Evolutionary conservation across 2,113 vertebrate species (phyloP).

Genomic region (Eptesicus fuscus): DNA sequence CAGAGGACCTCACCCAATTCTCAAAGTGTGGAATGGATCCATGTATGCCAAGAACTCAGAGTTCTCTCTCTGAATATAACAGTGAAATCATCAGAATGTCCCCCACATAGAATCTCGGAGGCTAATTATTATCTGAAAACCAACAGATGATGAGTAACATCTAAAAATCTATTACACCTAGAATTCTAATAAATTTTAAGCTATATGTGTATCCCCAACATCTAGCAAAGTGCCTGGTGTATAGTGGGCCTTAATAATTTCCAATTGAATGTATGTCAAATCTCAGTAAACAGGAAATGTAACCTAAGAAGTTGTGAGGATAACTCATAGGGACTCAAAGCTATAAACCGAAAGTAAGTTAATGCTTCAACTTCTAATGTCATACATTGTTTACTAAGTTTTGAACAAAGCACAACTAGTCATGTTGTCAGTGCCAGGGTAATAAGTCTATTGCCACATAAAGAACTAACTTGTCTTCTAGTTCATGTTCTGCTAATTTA

Average conservation of each 20-base stretch:
- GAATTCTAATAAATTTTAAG: not conserved
- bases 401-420: constrained; percentile 46
- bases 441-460: not conserved
- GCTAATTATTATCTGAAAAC: not conserved
- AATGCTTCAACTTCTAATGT: constrained; percentile 8
- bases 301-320: not conserved
- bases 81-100: not conserved
- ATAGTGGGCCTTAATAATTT: not conserved
- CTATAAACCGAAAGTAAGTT: constrained; percentile 33
- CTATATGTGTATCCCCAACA: not conserved
- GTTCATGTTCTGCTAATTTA: constrained; percentile 32
- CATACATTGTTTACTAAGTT: constrained; percentile 32
- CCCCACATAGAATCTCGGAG: not conserved
- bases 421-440: constrained; percentile 31
- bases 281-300: not conserved
- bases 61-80: not conserved
- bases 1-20: not conserved
- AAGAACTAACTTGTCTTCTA: constrained; percentile 24
- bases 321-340: not conserved
- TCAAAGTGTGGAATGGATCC: not conserved
- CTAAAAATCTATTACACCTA: not conserved
- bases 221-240: not conserved
- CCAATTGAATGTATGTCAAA: not conserved
- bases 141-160: not conserved
- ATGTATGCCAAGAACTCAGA: constrained; percentile 3